These are phyloP conservation scores for Pogonognathellus flavescens DNA, from an alignment of 1,140 invertebrate species.

Conservation along the genomic window DNA sequence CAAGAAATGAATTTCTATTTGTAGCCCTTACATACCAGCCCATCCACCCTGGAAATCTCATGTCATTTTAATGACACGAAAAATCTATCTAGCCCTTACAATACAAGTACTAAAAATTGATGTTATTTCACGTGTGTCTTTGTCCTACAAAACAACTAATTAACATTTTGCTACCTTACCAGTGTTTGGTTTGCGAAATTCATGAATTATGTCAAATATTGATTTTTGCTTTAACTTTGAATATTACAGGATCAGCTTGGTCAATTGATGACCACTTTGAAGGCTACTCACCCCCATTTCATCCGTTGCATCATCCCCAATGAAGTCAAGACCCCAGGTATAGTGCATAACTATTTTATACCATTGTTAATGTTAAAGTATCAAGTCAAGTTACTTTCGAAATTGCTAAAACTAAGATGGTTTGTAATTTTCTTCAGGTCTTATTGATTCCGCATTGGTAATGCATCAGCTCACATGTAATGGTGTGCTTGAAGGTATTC, in stretches of 20 bases:
- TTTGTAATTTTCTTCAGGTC: slow-evolving; percentile 75
- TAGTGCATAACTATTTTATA: slow-evolving; percentile 70
- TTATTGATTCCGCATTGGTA: slow-evolving; percentile 98
- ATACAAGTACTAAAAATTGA: neutral
- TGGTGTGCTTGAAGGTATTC: slow-evolving; percentile 99
- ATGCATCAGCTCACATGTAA: slow-evolving; percentile 99
- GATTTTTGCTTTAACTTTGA: neutral
- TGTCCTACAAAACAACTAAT: neutral
- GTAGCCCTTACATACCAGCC: neutral
- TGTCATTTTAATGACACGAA: neutral
- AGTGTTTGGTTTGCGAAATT: neutral
- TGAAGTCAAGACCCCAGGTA: slow-evolving; percentile 76
- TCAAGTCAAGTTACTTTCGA: slow-evolving; percentile 64
- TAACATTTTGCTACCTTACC: neutral
- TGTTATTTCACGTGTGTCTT: neutral
- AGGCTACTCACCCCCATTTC: slow-evolving; percentile 77
- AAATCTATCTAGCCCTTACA: neutral
- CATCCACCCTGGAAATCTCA: slow-evolving; percentile 6
- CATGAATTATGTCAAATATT: neutral
- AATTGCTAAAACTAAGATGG: neutral
- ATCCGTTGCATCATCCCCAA: slow-evolving; percentile 81
- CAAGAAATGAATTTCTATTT: slow-evolving; percentile 27
- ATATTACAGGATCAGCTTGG: slow-evolving; percentile 71
- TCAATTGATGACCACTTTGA: slow-evolving; percentile 74
- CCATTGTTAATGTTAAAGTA: neutral